Conservation (phyloP, 2,888 invertebrate genomes). For the Theretra japonica region DNA sequence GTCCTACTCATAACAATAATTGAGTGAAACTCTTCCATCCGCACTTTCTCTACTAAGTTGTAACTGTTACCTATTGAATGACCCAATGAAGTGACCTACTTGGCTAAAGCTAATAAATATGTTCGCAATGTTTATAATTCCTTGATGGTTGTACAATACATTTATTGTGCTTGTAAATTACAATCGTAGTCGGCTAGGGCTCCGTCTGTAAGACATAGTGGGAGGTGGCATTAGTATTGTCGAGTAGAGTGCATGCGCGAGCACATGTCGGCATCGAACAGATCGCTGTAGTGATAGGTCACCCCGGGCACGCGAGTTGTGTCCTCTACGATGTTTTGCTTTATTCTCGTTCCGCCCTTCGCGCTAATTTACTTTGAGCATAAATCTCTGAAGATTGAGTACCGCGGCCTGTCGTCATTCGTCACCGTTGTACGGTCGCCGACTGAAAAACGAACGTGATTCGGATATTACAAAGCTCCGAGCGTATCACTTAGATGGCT, state of each 20-base stretch:
- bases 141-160: not conserved
- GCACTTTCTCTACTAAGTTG: no score
- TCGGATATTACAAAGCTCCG: conserved; percentile 73
- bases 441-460: conserved; percentile 77
- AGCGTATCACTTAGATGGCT: conserved; percentile 71
- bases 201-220: conserved; percentile 62
- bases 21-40: no score
- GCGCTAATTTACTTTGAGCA: conserved; percentile 61
- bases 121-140: not conserved
- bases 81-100: no score
- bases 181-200: conserved; percentile 53
- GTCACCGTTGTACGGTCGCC: conserved; percentile 62
- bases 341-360: conserved; percentile 63
- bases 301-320: conserved; percentile 57
- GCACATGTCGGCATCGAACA: conserved; percentile 60
- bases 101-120: not conserved
- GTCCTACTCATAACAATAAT: no score
- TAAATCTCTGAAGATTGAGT: conserved; percentile 62
- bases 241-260: conserved; percentile 58
- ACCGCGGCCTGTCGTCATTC: conserved; percentile 63
- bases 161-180: conserved; percentile 46
- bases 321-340: conserved; percentile 51
- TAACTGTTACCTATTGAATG: no score
- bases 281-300: conserved; percentile 64
- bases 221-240: conserved; percentile 71